phyloP scores from a whole-genome alignment of 2,888 invertebrate species.

The Gymnocheta viridis region DNA sequence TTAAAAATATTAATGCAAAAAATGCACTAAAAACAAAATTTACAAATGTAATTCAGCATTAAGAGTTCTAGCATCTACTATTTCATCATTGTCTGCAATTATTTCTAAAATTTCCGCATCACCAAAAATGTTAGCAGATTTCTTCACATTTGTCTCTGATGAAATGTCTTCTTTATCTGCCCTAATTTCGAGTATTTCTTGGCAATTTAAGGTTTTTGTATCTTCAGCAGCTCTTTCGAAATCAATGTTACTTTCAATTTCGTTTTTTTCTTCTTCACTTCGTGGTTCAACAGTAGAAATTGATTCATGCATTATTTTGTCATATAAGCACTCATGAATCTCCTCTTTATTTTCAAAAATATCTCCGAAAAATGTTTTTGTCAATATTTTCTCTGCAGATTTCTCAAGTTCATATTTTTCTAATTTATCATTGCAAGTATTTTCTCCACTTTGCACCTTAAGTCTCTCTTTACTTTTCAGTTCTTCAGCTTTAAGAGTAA shows the following conservation, averaged over 20 bases:
- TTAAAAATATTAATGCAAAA: neutral
- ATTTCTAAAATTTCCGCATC: constrained; percentile 70
- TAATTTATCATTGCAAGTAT: neutral
- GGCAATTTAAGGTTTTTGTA: neutral
- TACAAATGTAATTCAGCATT: constrained; percentile 75
- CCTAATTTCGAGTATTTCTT: neutral
- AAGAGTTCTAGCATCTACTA: constrained; percentile 74
- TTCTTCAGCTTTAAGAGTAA: constrained; percentile 72
- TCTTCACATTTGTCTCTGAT: neutral
- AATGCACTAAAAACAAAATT: constrained; percentile 36
- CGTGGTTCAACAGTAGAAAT: neutral
- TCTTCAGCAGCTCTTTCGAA: neutral
- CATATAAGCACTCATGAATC: neutral
- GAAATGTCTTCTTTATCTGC: neutral
- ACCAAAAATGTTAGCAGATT: neutral
- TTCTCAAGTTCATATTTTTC: neutral
- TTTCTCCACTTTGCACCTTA: neutral
- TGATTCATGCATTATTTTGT: neutral
- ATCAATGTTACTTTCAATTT: constrained; percentile 51
- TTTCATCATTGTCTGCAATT: constrained; percentile 73
- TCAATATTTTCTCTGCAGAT: neutral
- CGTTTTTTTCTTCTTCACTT: constrained; percentile 57
- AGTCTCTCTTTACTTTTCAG: neutral
- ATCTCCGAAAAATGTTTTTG: neutral
- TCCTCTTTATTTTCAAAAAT: neutral